Evolutionary conservation across 2,888 invertebrate genomes (phyloP).

Genomic region (Encarsia formosa): DNA sequence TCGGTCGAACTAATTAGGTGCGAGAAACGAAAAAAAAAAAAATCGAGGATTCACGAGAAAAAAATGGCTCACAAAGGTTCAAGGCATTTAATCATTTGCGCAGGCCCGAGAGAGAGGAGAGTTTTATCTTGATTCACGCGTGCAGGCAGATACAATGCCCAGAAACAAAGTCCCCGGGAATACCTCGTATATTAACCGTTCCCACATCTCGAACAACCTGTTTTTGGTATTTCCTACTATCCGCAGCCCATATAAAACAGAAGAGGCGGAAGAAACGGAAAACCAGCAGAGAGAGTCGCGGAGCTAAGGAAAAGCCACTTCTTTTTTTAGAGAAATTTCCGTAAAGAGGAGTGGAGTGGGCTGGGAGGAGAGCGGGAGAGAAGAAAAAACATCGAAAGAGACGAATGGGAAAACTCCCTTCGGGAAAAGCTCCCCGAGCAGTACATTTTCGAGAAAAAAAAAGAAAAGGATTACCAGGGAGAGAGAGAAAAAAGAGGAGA

Average conservation of each 20-base stretch:
- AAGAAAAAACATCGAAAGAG: neutral
- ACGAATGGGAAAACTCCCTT: neutral
- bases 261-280: slow-evolving; percentile 12
- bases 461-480: neutral
- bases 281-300: neutral
- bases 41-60: too few species aligned
- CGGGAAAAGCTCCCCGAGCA: neutral
- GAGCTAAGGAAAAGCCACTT: too few species aligned
- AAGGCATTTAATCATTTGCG: too few species aligned
- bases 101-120: too few species aligned
- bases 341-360: neutral
- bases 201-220: slow-evolving; percentile 18
- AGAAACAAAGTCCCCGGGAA: slow-evolving; percentile 3
- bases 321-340: neutral
- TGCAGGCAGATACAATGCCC: neutral
- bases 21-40: too few species aligned
- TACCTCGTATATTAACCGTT: slow-evolving; percentile 16
- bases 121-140: neutral
- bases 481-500: neutral
- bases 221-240: slow-evolving; percentile 15
- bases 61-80: too few species aligned
- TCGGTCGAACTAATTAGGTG: too few species aligned
- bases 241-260: neutral
- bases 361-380: neutral
- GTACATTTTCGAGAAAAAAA: slow-evolving; percentile 5